Base-by-base conservation (phyloP, 2,888 invertebrate genomes). In the Leptinotarsa juncta region DNA sequence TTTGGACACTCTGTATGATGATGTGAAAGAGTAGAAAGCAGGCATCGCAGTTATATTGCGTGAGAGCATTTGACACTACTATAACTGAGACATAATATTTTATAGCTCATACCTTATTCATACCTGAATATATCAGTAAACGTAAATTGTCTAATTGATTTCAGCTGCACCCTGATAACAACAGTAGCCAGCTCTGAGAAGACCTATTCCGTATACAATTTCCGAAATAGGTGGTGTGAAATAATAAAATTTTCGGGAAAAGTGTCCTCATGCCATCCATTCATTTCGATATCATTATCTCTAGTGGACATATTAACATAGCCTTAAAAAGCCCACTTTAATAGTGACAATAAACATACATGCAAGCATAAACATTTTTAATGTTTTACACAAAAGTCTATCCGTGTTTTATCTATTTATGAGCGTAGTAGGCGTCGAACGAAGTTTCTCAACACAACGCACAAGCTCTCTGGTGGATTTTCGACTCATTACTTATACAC, bases 391-490 rank as follows among this genome's bases (percentile, higher is more conserved):
- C 57, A 62, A 62, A 42, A 15, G 32, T 18, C 62, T n/a, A 62
- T 42, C 62, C 26, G 62, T n/a, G 62, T 62, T 62, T 62, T 62
- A 62, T 42, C 32, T 62, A 32, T 62, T 42, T 32, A 62, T 18
- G 62, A 62, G 62, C 32, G 18, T 62, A 32, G 62, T 62, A 62
- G 62, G 62, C 42, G 62, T 62, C 26, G 2, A n/a, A n/a, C 42
- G 57, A 57, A 62, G 62, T 62, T 62, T 62, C 62, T 20, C 57
- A 57, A 57, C 57, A 26, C 26, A 62, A 26, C 42, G 18, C 62
- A 62, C 62, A n/a, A 26, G 62, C 62, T 62, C 62, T 62, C 62
- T 4, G 16, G 62, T 62, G n/a, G 42, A 62, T 62, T 62, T 62
- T 60, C 26, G 60, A 23, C 60, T 60, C 20, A n/a, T 67, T 55